Evolutionary conservation across 2,797 vertebrate species (phyloP), one percentile per base, ranked within the genome.

Genomic region (Cheracebus regulus): DNA sequence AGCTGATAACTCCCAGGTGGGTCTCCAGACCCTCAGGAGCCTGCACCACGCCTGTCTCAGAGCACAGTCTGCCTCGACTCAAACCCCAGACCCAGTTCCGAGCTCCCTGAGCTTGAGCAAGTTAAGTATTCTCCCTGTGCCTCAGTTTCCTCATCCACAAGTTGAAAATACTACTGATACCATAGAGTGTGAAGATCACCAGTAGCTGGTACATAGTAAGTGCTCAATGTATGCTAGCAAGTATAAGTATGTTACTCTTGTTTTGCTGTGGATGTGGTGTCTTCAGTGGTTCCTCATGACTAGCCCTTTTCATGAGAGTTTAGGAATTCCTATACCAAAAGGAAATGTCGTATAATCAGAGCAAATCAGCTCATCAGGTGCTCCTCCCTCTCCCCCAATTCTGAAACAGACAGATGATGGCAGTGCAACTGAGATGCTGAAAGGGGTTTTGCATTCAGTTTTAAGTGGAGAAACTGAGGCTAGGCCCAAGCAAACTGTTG

Each of bases 281-380:
- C 73, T 41, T 22, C 13, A 10, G 1, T 0, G 22, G n/a, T n/a
- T 44, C 33, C 55, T 44, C 1, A 0, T 4, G 81, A 64, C 36
- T 12, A 26, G 85, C 55, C 46, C 57, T 86, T 67, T 41, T 14
- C 4, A 0, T 22, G 44, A 44, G 33, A 55, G 20, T 72, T 39
- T 20, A 55, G 79, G 46, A 75, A 52, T 44, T 78, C 81, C 78
- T n/a, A 1, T 19, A 19, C 75, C 70, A 39, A 48, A 61, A 64
- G 39, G 83, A 61, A 55, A 76, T 5, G 46, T 6, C 73, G 9
- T 2, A 26, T 52, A 48, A 61, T 82, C 89, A 7, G 2, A 84
- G 58, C 61, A 36, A 57, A 72, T 39, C 26, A 30, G 22, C 28
- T 13, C 7, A 1, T 57, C 0, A 0, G 7, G 17, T 30, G 48